Percentiles rank a stretch among this genome's conserved stretches.
These are phyloP conservation scores for Thecophora atra DNA, from an alignment of 2,888 invertebrate species.

Conservation along the genomic window DNA sequence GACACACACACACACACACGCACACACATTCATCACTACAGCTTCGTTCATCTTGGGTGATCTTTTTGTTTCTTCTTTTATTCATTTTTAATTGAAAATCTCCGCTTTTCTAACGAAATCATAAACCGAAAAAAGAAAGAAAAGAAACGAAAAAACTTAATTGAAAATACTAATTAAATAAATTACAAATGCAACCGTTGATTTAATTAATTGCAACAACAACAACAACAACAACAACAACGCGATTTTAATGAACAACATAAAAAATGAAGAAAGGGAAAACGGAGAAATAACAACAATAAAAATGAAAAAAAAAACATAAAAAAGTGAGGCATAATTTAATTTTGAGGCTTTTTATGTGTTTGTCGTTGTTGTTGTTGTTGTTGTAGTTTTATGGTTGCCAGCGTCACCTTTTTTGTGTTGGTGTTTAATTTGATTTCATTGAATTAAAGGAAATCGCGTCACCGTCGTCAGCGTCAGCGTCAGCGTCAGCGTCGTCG, in stretches of 20 bases:
- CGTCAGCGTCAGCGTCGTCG: background rate
- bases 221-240: background rate
- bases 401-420: constrained; percentile 41
- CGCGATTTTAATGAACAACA: background rate
- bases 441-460: constrained; percentile 52
- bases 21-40: background rate
- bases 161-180: constrained; percentile 12
- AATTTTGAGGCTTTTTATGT: constrained; percentile 44
- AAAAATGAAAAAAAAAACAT: constrained; percentile 49
- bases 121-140: constrained; percentile 17
- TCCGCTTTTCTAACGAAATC: constrained; percentile 22
- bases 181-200: background rate
- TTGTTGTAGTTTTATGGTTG: constrained; percentile 31
- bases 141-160: background rate
- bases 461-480: background rate
- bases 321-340: constrained; percentile 58
- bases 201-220: constrained; percentile 3
- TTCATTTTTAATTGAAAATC: constrained; percentile 22
- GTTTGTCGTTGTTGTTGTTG: constrained; percentile 41
- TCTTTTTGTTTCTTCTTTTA: background rate
- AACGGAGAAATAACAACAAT: constrained; percentile 16
- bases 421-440: constrained; percentile 52
- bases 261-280: constrained; percentile 11
- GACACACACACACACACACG: background rate
- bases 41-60: background rate